A percentile compares a stretch with the other conserved stretches of the same genome.
These are phyloP conservation scores for Halictus rubicundus DNA, from an alignment of 1,140 invertebrate genomes.

Conservation along the genomic window DNA sequence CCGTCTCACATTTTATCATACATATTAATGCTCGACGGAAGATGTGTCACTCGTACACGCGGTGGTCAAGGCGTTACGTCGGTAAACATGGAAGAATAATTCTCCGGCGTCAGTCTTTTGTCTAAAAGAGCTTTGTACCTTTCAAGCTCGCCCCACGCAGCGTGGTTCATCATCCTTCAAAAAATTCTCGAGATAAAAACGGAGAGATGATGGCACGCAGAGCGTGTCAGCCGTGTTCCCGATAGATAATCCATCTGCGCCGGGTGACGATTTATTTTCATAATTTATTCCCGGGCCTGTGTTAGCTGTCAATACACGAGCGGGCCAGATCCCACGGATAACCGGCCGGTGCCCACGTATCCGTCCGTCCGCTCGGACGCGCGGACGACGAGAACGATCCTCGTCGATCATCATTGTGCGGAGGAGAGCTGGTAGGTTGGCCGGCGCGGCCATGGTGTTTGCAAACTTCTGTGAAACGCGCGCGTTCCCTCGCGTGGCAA, in stretches of 20 bases:
- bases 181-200: neutral
- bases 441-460: conserved; percentile 50
- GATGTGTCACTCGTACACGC: too few species aligned
- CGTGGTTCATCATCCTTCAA: neutral
- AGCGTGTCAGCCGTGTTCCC: neutral
- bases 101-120: neutral
- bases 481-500: conserved; percentile 18
- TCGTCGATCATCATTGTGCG: conserved; percentile 37
- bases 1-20: too few species aligned
- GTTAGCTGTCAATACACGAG: conserved; percentile 43
- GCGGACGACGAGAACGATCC: neutral
- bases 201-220: neutral
- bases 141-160: neutral
- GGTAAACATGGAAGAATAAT: too few species aligned
- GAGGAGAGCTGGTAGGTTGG: neutral
- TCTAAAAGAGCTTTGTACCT: neutral
- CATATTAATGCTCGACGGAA: too few species aligned
- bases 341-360: conserved; percentile 10
- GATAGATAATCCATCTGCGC: conserved; percentile 19
- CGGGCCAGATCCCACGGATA: conserved; percentile 32
- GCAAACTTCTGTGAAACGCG: conserved; percentile 59
- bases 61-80: too few species aligned
- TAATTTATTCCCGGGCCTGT: conserved; percentile 46
- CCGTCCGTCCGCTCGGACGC: neutral
- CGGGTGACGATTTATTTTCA: conserved; percentile 49